phyloP scores from a whole-genome alignment of 2,113 vertebrate genomes.

The Lasiurus cinereus region DNA sequence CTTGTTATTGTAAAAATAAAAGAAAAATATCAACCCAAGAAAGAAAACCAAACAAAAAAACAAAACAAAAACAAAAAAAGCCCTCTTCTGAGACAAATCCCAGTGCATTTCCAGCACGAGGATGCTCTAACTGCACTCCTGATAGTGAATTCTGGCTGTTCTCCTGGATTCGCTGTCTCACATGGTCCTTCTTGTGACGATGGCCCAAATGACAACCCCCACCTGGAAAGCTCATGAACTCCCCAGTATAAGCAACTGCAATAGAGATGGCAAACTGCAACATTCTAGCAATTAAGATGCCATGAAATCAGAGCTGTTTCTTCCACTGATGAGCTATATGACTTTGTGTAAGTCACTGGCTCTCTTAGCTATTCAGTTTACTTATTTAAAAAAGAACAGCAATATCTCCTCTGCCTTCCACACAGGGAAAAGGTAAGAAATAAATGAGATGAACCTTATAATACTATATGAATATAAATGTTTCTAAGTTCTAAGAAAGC shows the following conservation, averaged over 20 bases:
- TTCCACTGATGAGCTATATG: background rate
- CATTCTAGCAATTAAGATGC: background rate
- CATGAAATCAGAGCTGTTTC: background rate
- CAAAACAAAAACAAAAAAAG: background rate
- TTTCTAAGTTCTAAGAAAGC: constrained; percentile 31
- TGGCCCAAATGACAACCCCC: background rate
- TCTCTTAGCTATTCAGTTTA: background rate
- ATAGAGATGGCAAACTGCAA: background rate
- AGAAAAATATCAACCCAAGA: too few species aligned
- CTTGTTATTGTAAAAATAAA: background rate
- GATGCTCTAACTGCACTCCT: background rate
- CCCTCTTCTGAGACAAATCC: background rate
- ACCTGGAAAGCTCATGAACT: background rate
- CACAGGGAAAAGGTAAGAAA: background rate
- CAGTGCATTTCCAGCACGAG: background rate
- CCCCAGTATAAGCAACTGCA: constrained; percentile 2
- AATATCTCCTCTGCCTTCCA: background rate
- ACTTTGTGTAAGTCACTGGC: background rate
- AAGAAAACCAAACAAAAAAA: background rate
- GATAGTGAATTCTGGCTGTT: background rate
- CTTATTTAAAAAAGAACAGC: background rate
- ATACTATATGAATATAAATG: background rate
- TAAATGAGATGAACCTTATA: background rate
- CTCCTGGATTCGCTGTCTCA: background rate
- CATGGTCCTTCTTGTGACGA: background rate